These are phyloP conservation scores for Leucophora obtusa DNA, from an alignment of 2,888 invertebrate species.

Conservation along the genomic window DNA sequence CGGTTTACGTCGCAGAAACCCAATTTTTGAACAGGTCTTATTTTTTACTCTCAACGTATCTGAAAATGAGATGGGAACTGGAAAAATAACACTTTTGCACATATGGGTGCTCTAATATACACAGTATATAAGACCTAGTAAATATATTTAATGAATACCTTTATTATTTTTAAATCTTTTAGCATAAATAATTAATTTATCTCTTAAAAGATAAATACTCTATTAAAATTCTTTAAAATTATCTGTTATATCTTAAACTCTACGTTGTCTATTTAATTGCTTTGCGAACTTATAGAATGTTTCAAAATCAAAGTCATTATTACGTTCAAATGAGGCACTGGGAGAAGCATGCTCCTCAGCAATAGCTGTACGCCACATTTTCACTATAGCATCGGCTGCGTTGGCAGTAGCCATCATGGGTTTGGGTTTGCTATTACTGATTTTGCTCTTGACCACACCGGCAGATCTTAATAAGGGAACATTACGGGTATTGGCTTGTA, in stretches of 20 bases:
- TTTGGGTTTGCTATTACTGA: constrained; percentile 21
- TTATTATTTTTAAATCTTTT: constrained; percentile 10
- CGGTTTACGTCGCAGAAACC: no score
- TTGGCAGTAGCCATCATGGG: constrained; percentile 51
- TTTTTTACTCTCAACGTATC: no score
- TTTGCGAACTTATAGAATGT: constrained; percentile 41
- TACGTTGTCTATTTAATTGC: constrained; percentile 34
- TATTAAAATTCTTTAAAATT: background rate
- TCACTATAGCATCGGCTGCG: constrained; percentile 66
- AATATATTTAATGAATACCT: no score
- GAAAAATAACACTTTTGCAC: no score
- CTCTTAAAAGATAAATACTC: constrained; percentile 33
- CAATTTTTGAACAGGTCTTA: no score
- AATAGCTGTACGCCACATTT: constrained; percentile 72
- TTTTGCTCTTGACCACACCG: constrained; percentile 2
- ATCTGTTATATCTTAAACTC: constrained; percentile 7
- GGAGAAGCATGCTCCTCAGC: constrained; percentile 71
- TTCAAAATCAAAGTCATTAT: constrained; percentile 48
- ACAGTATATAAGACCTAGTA: no score
- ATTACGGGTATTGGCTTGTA: constrained; percentile 66
- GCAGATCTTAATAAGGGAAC: constrained; percentile 46
- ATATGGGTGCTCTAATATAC: no score
- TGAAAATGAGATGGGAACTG: no score
- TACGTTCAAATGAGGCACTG: constrained; percentile 16
- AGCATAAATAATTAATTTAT: constrained; percentile 58